These are phyloP conservation scores for Ptilodon capucinus DNA, from an alignment of 2,888 invertebrate genomes.

Conservation along the genomic window DNA sequence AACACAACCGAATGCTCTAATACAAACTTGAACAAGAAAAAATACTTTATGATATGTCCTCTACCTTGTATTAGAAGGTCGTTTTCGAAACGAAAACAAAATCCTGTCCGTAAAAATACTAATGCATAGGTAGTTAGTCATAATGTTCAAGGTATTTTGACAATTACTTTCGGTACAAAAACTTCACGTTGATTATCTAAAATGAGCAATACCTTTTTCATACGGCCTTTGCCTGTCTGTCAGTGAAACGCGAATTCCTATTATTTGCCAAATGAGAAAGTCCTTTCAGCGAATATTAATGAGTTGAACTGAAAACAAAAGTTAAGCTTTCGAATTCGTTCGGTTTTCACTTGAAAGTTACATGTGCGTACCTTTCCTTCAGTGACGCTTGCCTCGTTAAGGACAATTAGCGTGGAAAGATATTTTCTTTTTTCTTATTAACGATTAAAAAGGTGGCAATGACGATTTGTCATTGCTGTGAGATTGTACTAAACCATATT, in stretches of 20 bases:
- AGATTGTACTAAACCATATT: too few relatives aligned
- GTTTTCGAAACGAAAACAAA: not conserved
- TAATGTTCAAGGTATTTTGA: not conserved
- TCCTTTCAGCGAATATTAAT: conserved; percentile 31
- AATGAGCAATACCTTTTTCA: conserved; percentile 16
- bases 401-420: not conserved
- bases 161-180: not conserved
- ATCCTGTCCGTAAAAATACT: not conserved
- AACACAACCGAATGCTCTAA: too few relatives aligned
- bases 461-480: too few relatives aligned
- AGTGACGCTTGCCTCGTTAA: not conserved
- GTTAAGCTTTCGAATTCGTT: conserved; percentile 20
- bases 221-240: conserved; percentile 18
- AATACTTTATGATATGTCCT: too few relatives aligned
- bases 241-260: conserved; percentile 17
- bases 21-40: too few relatives aligned
- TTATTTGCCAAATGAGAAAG: conserved; percentile 24
- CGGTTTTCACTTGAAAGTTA: conserved; percentile 1
- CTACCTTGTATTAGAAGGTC: not conserved
- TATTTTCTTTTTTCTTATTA: too few relatives aligned
- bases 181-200: conserved; percentile 7
- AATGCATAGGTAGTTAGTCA: not conserved
- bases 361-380: not conserved
- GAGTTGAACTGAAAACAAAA: conserved; percentile 27
- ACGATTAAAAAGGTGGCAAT: too few relatives aligned